phyloP scores from a whole-genome alignment of 1,140 invertebrate genomes.

The Drosophila lini region DNA sequence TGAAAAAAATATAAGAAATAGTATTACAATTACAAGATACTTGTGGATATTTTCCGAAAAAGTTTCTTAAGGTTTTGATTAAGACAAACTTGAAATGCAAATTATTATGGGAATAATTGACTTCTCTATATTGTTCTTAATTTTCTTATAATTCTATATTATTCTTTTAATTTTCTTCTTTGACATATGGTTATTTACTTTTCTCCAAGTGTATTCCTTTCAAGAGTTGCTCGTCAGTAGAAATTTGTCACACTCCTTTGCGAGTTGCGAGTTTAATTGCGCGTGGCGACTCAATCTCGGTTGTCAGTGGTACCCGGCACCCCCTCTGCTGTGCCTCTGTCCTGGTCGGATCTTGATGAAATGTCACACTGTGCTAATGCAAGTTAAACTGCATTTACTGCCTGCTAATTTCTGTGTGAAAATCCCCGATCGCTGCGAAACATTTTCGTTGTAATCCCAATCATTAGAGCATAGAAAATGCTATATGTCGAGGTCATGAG shows the following conservation, averaged over 20 bases:
- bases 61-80: too few relatives aligned
- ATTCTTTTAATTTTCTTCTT: not conserved
- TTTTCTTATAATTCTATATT: too few relatives aligned
- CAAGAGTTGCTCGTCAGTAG: slow-evolving; percentile 50
- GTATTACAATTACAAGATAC: too few relatives aligned
- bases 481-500: slow-evolving; percentile 52
- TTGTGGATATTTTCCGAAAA: too few relatives aligned
- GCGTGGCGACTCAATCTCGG: slow-evolving; percentile 67
- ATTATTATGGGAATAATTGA: too few relatives aligned
- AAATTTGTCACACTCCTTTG: slow-evolving; percentile 71
- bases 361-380: slow-evolving; percentile 76
- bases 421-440: slow-evolving; percentile 24
- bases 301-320: slow-evolving; percentile 39
- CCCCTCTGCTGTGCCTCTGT: not conserved
- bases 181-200: not conserved
- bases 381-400: slow-evolving; percentile 77
- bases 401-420: slow-evolving; percentile 74
- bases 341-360: slow-evolving; percentile 68
- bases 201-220: slow-evolving; percentile 4
- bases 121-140: too few relatives aligned
- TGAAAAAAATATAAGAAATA: too few relatives aligned
- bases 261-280: slow-evolving; percentile 65
- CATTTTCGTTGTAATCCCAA: slow-evolving; percentile 42
- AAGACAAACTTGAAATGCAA: not conserved
- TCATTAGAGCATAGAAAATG: slow-evolving; percentile 47